Percentiles rank a stretch among this genome's conserved stretches.
These are phyloP conservation scores for Cephalopholis sonnerati DNA, from an alignment of 2,113 vertebrate species.

Conservation along the genomic window DNA sequence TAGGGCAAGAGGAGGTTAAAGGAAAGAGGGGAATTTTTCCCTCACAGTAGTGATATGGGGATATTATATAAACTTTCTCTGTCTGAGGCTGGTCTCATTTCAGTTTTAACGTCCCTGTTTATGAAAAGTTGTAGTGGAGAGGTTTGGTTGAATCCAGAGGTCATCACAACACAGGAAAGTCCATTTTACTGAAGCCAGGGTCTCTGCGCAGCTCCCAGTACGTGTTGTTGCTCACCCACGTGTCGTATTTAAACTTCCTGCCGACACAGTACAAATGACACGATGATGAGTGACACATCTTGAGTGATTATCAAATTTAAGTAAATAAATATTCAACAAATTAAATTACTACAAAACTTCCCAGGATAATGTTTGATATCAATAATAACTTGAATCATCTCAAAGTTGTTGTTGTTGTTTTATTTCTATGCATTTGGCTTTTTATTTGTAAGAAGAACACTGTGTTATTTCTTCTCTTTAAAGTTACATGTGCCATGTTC, in stretches of 20 bases:
- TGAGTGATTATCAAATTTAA: neutral
- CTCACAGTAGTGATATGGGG: no score
- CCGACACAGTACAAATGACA: constrained; percentile 40
- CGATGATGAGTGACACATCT: neutral
- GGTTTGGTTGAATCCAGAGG: neutral
- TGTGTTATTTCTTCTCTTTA: no score
- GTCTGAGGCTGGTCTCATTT: constrained; percentile 36
- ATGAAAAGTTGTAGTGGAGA: neutral
- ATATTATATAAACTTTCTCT: no score
- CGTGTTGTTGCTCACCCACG: constrained; percentile 92
- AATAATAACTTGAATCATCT: neutral
- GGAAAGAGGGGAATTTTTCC: no score
- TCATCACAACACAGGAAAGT: constrained; percentile 95
- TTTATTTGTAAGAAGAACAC: no score
- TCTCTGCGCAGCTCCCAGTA: constrained; percentile 94
- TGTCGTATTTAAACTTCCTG: constrained; percentile 91
- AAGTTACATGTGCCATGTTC: constrained; percentile 38
- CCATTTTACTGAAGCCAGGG: constrained; percentile 91
- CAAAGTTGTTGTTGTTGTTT: neutral
- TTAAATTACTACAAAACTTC: neutral
- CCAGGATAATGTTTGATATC: neutral
- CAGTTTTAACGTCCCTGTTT: constrained; percentile 47
- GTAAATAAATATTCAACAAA: neutral
- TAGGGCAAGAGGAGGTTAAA: no score
- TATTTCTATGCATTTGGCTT: neutral